Evolutionary conservation across 2,888 invertebrate genomes (phyloP).

Genomic region (Trissolcus japonicus): DNA sequence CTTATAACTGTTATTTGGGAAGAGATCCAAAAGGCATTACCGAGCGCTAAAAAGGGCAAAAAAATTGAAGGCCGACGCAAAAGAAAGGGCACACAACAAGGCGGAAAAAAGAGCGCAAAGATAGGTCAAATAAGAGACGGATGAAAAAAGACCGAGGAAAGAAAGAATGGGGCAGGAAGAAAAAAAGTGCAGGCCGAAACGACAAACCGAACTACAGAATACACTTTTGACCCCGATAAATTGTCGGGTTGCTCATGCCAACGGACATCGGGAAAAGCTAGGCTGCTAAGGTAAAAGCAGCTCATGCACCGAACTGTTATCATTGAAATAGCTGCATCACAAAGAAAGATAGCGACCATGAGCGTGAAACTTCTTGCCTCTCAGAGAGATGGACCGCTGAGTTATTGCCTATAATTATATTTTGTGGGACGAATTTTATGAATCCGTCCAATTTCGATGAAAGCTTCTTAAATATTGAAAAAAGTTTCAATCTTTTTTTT

Average conservation of each 20-base stretch:
- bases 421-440: no score
- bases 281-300: conserved; percentile 28
- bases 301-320: conserved; percentile 28
- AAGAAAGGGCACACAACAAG: not conserved
- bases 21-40: conserved; percentile 42
- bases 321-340: conserved; percentile 29
- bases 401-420: conserved; percentile 10
- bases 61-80: conserved; percentile 24
- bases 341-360: conserved; percentile 28
- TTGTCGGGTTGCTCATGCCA: conserved; percentile 43
- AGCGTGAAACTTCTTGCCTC: conserved; percentile 33
- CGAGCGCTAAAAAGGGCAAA: conserved; percentile 16
- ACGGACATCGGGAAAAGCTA: conserved; percentile 43
- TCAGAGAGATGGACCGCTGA: conserved; percentile 13
- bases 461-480: no score
- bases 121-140: conserved; percentile 16
- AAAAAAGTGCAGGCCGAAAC: conserved; percentile 12
- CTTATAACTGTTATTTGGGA: conserved; percentile 38
- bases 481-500: no score
- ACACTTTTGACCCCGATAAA: conserved; percentile 41
- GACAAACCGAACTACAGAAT: conserved; percentile 35
- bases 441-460: no score
- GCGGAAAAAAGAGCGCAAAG: not conserved
- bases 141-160: not conserved
- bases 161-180: not conserved